phyloP scores from a whole-genome alignment of 1,140 invertebrate species.

The Rhagoletis zephyria region DNA sequence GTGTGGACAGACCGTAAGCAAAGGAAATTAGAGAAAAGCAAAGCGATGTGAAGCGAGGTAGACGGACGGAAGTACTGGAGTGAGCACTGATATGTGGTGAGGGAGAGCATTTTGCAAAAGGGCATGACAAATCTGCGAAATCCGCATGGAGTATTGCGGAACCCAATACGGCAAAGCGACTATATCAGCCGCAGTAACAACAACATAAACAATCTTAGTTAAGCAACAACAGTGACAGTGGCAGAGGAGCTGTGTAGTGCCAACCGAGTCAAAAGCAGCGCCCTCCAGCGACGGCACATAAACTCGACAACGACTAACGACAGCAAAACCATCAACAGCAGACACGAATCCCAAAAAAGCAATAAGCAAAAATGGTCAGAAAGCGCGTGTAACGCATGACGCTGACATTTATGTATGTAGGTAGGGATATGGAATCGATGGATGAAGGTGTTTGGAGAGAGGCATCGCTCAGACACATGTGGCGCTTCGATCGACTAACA shows the following conservation, averaged over 20 bases:
- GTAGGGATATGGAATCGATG: not conserved
- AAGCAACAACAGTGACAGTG: constrained; percentile 37
- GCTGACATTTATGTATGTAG: not conserved
- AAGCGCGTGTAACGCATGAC: constrained; percentile 51
- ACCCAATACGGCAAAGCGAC: constrained; percentile 8
- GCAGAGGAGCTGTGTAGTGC: constrained; percentile 21
- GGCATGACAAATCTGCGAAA: constrained; percentile 39
- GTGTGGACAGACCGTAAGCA: constrained; percentile 1
- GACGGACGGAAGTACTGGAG: not conserved
- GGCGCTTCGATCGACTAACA: constrained; percentile 40
- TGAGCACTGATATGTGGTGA: not conserved
- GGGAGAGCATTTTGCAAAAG: constrained; percentile 43
- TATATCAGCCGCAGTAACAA: not conserved
- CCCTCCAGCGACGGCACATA: constrained; percentile 11
- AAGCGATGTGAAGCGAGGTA: not conserved
- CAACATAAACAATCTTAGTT: not conserved
- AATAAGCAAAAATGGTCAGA: constrained; percentile 49
- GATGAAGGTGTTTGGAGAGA: not conserved
- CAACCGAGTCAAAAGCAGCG: not conserved
- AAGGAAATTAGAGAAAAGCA: constrained; percentile 2
- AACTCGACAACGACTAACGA: constrained; percentile 48
- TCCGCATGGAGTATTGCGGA: not conserved
- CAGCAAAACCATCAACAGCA: constrained; percentile 39
- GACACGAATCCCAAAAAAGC: constrained; percentile 35
- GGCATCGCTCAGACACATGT: constrained; percentile 32